Evolutionary conservation across 2,888 invertebrate species (phyloP), one percentile per base, ranked within the genome.

Genomic region (Anagyrus pseudococci): DNA sequence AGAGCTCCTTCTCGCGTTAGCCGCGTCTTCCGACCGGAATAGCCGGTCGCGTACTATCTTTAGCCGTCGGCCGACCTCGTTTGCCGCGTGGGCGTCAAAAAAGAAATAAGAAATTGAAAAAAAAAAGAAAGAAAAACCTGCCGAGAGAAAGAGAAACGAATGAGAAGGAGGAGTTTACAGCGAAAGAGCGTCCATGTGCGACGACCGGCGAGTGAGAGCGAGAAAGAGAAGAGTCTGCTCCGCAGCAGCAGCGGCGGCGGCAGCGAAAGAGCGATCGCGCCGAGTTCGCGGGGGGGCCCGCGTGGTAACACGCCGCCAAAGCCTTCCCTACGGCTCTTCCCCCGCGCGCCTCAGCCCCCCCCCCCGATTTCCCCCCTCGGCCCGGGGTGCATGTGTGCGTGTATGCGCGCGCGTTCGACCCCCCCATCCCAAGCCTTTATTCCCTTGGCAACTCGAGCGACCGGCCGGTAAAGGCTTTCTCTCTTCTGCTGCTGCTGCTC

Each of bases 401-500:
- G 33, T 37, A 8, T 37, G 33, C 8, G 33, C 3, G 33, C 2
- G 33, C 8, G 15, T 15, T 8, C 4, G 13, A 37, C 8, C 33
- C 33, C 33, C n/a, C n/a, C n/a, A n/a, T n/a, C n/a, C n/a, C 33
- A 8, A 37, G 33, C 33, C 33, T 23, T 23, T 22, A 40, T 50
- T 20, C 50, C 46, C 46, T 22, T 23, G 46, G 23, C n/a, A 46
- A 23, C 46, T 10, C 43, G 43, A 37, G 33, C 4, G 13, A 4
- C 43, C n/a, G 43, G n/a, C n/a, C n/a, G n/a, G n/a, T n/a, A n/a
- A n/a, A n/a, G n/a, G n/a, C 46, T 23, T 19, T 25, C 26, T 17
- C 47, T 29, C 58, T 17, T 56, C 8, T 47, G 13, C 17, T 58
- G 7, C 52, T 48, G 43, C 49, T 41, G 43, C 60, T 53, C 62